A percentile compares a stretch with the other conserved stretches of the same genome.
These are phyloP conservation scores for Sussaba pulchella DNA, from an alignment of 2,888 invertebrate species.

Conservation along the genomic window DNA sequence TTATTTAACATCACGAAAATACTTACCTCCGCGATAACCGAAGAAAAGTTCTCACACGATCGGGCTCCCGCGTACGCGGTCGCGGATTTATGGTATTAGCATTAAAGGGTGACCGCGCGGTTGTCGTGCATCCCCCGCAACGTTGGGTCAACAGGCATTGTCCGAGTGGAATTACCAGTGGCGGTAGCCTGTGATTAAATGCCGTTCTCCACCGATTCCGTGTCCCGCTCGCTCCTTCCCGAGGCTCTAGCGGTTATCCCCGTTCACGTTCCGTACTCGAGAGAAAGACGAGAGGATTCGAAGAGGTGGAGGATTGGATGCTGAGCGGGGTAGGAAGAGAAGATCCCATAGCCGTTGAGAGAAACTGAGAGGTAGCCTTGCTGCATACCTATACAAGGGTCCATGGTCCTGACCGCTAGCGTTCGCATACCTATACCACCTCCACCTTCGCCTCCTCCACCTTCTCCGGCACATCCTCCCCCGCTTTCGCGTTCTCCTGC, in stretches of 20 bases:
- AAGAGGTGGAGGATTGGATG: conserved; percentile 26
- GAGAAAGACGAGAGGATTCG: conserved; percentile 30
- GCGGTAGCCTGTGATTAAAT: conserved; percentile 74
- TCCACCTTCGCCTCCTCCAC: conserved; percentile 21
- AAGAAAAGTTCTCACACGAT: conserved; percentile 3
- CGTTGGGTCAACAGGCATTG: conserved; percentile 53
- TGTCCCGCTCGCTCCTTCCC: conserved; percentile 18
- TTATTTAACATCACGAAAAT: background rate
- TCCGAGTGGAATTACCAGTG: conserved; percentile 75
- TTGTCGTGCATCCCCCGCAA: conserved; percentile 47
- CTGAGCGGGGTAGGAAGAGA: conserved; percentile 17
- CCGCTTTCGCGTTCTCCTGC: conserved; percentile 35
- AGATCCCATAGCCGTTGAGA: conserved; percentile 23
- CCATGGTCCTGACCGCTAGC: conserved; percentile 27
- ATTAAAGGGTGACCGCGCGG: conserved; percentile 69
- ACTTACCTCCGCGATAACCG: background rate
- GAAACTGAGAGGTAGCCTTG: conserved; percentile 50
- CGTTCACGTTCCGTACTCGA: conserved; percentile 39
- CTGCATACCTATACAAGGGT: conserved; percentile 71
- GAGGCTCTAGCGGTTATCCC: background rate
- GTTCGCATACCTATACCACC: conserved; percentile 73
- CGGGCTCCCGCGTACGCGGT: background rate
- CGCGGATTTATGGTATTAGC: conserved; percentile 61
- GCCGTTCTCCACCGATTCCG: conserved; percentile 51
- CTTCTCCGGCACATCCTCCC: conserved; percentile 25